Evolutionary conservation across 2,888 invertebrate species (phyloP), one percentile per base, ranked within the genome.

Genomic region (Drosophila neoperkinsi): DNA sequence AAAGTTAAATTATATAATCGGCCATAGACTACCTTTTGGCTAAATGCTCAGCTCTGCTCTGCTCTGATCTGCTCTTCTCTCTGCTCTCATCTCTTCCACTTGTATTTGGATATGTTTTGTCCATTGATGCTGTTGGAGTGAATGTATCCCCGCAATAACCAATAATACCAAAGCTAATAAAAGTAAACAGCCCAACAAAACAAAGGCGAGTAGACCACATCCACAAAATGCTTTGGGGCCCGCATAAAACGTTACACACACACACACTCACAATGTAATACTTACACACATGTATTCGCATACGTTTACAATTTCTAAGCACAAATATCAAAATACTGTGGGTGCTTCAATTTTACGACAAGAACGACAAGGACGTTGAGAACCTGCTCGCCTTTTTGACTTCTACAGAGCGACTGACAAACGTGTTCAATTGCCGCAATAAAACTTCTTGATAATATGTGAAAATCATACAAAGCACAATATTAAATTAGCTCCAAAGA

Each of bases 381-480:
- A 72, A 72, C 50, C 63, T 64, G 60, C 38, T 49, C 53, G 63
- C 43, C 59, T 50, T 66, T 58, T 60, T 50, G 53, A 65, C 64
- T 69, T 61, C 60, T n/a, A 28, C 31, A 49, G 69, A 53, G 58
- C 59, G 41, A 63, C 62, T 77, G 81, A 79, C 81, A 86, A 83
- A 85, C 87, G 88, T 89, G 88, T 89, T 89, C 87, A 84, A 88
- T 88, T 88, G 90, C 85, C 78, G 90, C 88, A 85, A 88, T 89
- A 88, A 88, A 88, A 88, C 82, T 89, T 84, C 85, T 82, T 79
- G 88, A 88, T 88, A 88, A 88, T 89, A 88, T 88, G 87, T 89
- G 87, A 88, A 88, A 88, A 88, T 88, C 87, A 88, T 88, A 89
- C 87, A 88, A 88, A 88, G 87, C 90, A 89, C 90, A 88, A 88